Conservation (phyloP, 2,113 vertebrate genomes). For the Bombycilla garrulus region DNA sequence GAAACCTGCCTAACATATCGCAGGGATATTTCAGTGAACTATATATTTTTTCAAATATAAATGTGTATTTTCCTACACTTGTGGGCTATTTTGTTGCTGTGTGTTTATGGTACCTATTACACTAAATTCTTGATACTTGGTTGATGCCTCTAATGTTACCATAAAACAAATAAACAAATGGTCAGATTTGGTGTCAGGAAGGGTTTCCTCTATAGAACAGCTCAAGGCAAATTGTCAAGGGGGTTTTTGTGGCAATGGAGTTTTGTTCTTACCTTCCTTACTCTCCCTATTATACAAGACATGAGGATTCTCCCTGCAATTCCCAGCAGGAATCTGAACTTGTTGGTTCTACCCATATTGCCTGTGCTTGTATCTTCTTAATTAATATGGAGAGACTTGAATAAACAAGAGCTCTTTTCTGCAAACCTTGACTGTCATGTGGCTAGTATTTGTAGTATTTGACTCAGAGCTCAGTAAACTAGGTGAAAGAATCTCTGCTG, state of each 20-base stretch:
- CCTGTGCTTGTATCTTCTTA: neutral
- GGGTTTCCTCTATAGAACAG: neutral
- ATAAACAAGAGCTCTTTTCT: neutral
- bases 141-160: neutral
- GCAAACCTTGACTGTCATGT: neutral
- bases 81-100: neutral
- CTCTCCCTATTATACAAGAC: neutral
- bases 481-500: neutral
- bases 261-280: neutral
- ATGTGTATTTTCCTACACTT: neutral
- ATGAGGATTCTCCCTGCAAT: neutral
- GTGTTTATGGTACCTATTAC: neutral
- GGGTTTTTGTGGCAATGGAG: rapidly evolving
- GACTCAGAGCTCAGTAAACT: neutral
- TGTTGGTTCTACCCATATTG: neutral
- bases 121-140: neutral
- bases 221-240: neutral
- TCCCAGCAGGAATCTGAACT: neutral
- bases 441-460: neutral
- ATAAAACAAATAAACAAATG: neutral
- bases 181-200: neutral
- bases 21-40: neutral
- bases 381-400: neutral
- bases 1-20: neutral
- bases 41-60: neutral